These are phyloP conservation scores for Rhipidura dahli DNA, from an alignment of 2,113 vertebrate genomes.

Conservation along the genomic window DNA sequence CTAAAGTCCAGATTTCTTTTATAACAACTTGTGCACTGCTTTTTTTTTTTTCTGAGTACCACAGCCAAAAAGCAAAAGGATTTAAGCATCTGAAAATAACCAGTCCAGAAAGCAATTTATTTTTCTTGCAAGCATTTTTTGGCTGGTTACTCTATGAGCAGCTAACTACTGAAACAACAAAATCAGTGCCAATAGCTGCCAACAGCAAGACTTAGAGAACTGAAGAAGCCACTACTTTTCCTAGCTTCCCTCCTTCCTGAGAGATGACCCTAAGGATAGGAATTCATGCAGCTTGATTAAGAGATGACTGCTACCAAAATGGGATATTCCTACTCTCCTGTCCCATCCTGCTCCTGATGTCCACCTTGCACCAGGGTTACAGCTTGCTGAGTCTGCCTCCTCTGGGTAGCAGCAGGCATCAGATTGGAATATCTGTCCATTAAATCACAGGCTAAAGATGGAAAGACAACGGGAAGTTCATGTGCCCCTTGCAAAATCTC, in stretches of 20 bases:
- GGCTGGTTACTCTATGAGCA: neutral
- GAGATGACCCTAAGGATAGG: neutral
- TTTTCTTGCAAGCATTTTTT: neutral
- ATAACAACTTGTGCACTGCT: neutral
- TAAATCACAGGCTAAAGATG: neutral
- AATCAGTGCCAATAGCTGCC: neutral
- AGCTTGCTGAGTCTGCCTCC: neutral
- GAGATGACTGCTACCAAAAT: neutral
- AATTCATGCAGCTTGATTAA: neutral
- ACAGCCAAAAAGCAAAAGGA: neutral
- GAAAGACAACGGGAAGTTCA: neutral
- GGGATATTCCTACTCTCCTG: neutral
- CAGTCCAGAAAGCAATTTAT: accelerated
- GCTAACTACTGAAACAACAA: neutral
- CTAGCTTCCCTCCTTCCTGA: neutral
- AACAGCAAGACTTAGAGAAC: neutral
- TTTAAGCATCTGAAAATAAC: neutral
- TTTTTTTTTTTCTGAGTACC: neutral
- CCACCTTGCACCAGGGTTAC: neutral
- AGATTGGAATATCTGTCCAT: neutral
- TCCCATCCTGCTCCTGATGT: neutral
- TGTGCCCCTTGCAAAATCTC: neutral
- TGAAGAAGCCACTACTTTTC: neutral
- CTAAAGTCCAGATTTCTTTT: neutral
- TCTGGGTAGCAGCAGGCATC: neutral